These are phyloP conservation scores for Chrysodeixis includens DNA, from an alignment of 2,888 invertebrate species.

Conservation along the genomic window DNA sequence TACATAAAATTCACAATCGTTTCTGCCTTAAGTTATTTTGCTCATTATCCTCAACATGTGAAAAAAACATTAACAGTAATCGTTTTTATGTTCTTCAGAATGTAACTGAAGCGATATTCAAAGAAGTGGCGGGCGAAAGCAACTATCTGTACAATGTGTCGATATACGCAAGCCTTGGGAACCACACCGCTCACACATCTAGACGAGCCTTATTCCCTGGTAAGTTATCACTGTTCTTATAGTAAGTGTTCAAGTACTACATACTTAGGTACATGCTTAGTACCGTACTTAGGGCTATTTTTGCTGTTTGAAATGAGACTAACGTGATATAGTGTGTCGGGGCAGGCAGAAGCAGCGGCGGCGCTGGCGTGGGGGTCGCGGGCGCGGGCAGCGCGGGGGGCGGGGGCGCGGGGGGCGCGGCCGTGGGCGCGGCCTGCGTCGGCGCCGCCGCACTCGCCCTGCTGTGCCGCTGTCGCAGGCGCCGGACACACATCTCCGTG, in stretches of 20 bases:
- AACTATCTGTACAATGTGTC: conserved; percentile 68
- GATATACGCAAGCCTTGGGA: conserved; percentile 59
- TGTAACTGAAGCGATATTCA: conserved; percentile 65
- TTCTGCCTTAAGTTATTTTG: too few relatives aligned
- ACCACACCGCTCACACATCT: conserved; percentile 49
- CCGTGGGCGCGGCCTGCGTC: conserved; percentile 53
- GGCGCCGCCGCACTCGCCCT: conserved; percentile 44
- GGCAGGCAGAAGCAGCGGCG: conserved; percentile 7
- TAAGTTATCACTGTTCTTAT: conserved; percentile 57
- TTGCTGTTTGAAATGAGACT: conserved; percentile 33
- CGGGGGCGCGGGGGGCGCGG: conserved; percentile 60
- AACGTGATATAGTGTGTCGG: conserved; percentile 40
- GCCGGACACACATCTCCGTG: conserved; percentile 27
- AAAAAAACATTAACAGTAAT: too few relatives aligned
- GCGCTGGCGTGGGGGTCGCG: conserved; percentile 21
- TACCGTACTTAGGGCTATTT: too few relatives aligned
- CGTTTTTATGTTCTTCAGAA: conserved; percentile 60
- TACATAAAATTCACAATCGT: too few relatives aligned
- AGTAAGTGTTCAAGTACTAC: too few relatives aligned
- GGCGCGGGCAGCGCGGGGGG: conserved; percentile 37
- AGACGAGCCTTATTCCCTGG: conserved; percentile 66
- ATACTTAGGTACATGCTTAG: too few relatives aligned
- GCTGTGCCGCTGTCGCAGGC: conserved; percentile 37
- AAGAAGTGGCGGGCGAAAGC: conserved; percentile 61
- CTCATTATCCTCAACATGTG: too few relatives aligned